phyloP scores from a whole-genome alignment of 2,113 vertebrate genomes.

The Tragelaphus strepsiceros region DNA sequence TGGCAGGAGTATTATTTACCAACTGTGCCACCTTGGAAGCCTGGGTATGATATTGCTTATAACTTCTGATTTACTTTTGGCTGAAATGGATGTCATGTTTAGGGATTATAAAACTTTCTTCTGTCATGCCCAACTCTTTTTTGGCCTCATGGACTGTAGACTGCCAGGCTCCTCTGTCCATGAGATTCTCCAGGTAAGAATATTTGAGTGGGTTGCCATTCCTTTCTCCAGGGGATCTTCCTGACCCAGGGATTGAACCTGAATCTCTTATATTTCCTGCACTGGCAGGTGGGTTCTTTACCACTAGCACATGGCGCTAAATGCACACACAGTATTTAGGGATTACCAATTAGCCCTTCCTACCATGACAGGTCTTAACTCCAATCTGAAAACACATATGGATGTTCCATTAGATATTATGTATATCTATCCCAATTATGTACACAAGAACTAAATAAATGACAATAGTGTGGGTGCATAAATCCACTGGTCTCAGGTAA shows the following conservation, averaged over 20 bases:
- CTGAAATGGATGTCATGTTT: neutral
- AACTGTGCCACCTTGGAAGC: neutral
- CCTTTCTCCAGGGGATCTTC: neutral
- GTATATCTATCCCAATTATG: neutral
- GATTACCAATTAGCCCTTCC: neutral
- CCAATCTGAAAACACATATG: neutral
- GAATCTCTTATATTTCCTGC: neutral
- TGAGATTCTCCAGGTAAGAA: neutral
- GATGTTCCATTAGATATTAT: neutral
- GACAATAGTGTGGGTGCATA: neutral
- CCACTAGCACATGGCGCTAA: rapidly evolving
- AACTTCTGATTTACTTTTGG: neutral
- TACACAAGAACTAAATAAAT: neutral
- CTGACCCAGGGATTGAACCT: neutral
- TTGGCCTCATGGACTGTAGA: neutral
- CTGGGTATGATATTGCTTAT: neutral
- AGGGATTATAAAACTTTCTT: neutral
- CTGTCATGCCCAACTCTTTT: rapidly evolving
- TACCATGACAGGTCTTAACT: neutral
- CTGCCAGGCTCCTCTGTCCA: neutral
- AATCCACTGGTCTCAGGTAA: neutral
- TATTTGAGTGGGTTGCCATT: neutral
- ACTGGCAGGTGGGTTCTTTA: neutral
- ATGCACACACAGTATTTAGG: neutral
- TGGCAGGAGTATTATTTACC: neutral